Percentiles rank a stretch among this genome's conserved stretches.
Evolutionary conservation across 2,113 vertebrate genomes (phyloP).

Genomic region (Heterotilapia buettikoferi): DNA sequence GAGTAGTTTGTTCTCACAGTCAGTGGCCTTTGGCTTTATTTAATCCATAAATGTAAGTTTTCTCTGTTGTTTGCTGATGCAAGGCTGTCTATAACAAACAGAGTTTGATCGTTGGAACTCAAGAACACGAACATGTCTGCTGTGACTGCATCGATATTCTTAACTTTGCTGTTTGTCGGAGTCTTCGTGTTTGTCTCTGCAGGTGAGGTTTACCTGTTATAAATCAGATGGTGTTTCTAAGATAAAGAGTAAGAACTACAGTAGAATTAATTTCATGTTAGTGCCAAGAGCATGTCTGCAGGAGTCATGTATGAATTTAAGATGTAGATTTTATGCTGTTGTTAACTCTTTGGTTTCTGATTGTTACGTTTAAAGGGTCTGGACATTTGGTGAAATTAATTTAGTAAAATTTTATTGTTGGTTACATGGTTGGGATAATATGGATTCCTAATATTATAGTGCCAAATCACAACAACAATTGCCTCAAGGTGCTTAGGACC

Average conservation of each 20-base stretch:
- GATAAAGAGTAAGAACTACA: neutral
- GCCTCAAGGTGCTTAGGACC: too few relatives aligned
- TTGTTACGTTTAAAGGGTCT: neutral
- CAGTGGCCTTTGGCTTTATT: neutral
- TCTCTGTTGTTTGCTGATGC: neutral
- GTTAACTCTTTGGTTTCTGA: neutral
- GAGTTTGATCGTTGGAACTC: neutral
- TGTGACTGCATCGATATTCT: accelerated
- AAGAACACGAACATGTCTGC: neutral
- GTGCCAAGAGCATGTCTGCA: neutral
- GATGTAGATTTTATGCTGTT: neutral
- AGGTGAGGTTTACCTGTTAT: neutral
- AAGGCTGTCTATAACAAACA: neutral
- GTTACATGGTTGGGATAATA: too few relatives aligned
- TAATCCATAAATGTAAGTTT: accelerated
- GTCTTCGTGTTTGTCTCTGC: neutral
- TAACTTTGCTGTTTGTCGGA: neutral
- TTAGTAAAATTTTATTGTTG: too few relatives aligned
- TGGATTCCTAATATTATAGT: too few relatives aligned
- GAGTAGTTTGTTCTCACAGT: neutral
- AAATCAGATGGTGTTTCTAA: accelerated
- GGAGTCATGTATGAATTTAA: neutral
- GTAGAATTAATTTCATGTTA: accelerated
- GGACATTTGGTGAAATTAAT: too few relatives aligned
- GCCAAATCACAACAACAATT: too few relatives aligned